These are phyloP conservation scores for Emydura subglobosa DNA, from an alignment of 2,113 vertebrate species.

Conservation along the genomic window DNA sequence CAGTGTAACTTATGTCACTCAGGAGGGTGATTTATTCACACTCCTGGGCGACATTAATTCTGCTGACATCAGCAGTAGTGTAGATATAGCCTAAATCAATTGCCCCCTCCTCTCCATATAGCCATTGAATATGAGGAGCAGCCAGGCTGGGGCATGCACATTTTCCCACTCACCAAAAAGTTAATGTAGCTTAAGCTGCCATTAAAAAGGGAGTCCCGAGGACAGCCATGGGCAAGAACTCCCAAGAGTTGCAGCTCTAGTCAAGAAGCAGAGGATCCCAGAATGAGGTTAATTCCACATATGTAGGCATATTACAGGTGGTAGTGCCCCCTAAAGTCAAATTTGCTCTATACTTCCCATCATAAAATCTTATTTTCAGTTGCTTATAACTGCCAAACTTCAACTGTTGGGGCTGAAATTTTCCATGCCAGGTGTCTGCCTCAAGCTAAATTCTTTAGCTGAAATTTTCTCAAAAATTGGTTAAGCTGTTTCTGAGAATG, in stretches of 20 bases:
- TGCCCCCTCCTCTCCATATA: neutral
- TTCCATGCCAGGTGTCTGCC: rapidly evolving
- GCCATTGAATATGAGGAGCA: neutral
- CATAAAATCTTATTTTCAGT: neutral
- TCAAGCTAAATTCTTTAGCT: neutral
- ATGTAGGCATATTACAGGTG: neutral
- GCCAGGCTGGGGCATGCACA: neutral
- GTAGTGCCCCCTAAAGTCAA: neutral
- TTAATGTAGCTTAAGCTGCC: neutral
- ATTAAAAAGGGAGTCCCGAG: neutral
- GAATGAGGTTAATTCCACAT: neutral
- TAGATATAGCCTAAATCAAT: neutral
- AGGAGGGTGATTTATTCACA: too few relatives aligned
- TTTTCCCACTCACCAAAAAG: neutral
- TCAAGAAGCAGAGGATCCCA: neutral
- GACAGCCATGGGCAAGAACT: neutral
- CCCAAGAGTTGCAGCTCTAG: neutral
- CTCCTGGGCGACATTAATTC: too few relatives aligned
- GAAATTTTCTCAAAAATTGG: neutral
- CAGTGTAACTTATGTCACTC: too few relatives aligned
- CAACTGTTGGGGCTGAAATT: neutral
- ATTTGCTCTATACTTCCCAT: neutral
- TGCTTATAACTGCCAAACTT: neutral
- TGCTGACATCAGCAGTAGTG: too few relatives aligned
- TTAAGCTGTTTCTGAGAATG: neutral